phyloP scores from a whole-genome alignment of 92 coral and sea anemone species.

The Bergia sp. region DNA sequence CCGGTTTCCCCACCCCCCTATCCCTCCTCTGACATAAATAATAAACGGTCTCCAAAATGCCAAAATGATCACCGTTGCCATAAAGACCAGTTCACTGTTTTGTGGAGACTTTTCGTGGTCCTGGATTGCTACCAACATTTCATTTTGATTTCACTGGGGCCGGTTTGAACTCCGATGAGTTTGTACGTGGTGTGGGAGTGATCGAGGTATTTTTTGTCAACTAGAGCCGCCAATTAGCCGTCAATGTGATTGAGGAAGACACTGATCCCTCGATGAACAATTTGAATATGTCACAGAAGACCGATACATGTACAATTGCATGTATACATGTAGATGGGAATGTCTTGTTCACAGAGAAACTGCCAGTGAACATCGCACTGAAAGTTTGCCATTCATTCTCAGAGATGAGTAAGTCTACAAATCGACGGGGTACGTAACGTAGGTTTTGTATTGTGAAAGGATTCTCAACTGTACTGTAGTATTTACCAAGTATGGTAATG shows the following conservation, averaged over 20 bases:
- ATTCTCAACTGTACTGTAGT: too few species aligned
- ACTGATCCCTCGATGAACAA: background rate
- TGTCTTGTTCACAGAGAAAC: background rate
- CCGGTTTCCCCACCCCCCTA: too few species aligned
- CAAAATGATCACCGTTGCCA: too few species aligned
- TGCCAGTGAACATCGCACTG: background rate
- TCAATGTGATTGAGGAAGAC: background rate
- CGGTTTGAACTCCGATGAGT: background rate
- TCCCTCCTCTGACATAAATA: background rate
- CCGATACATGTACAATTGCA: background rate
- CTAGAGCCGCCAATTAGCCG: too few species aligned
- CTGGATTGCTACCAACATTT: background rate
- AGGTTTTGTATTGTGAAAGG: background rate
- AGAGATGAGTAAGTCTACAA: slow-evolving; percentile 29
- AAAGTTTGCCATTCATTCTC: background rate
- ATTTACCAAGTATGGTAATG: too few species aligned
- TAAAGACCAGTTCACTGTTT: too few species aligned
- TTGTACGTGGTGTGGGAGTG: too few species aligned
- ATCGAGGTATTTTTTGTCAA: too few species aligned
- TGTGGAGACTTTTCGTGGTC: background rate
- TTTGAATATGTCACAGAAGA: slow-evolving; percentile 8
- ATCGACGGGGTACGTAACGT: slow-evolving; percentile 32
- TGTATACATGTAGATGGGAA: background rate
- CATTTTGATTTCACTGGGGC: background rate
- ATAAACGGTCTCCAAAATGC: too few species aligned